Evolutionary conservation across 2,113 vertebrate genomes (phyloP).

Genomic region (Oxyruncus cristatus): DNA sequence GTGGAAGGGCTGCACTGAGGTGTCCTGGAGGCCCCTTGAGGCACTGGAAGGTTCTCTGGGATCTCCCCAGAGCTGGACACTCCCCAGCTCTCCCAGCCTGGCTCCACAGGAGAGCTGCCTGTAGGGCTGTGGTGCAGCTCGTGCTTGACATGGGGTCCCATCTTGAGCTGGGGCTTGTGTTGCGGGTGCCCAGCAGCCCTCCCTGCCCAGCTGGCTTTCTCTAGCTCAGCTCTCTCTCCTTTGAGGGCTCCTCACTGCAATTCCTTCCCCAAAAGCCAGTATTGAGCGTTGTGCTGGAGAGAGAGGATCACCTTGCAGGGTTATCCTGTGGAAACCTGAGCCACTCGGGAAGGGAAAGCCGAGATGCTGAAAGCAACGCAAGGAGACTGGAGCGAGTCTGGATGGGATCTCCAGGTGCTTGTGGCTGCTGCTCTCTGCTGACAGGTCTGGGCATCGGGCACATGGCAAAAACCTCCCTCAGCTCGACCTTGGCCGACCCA

Average conservation of each 20-base stretch:
- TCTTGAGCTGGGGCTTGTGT: neutral
- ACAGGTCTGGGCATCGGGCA: neutral
- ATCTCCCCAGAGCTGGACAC: neutral
- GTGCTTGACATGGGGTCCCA: neutral
- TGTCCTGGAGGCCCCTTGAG: neutral
- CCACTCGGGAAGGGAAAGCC: neutral
- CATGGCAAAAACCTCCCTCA: neutral
- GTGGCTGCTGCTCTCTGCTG: slow-evolving; percentile 62
- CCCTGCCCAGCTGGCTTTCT: neutral
- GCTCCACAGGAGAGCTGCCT: neutral
- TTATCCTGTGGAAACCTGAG: neutral
- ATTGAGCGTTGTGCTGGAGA: rapidly evolving
- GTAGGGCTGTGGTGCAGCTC: neutral
- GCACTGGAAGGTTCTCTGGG: neutral
- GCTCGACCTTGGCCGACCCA: neutral
- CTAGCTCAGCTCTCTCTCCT: neutral
- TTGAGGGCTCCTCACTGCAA: neutral
- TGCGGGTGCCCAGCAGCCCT: neutral
- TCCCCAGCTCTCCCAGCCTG: neutral
- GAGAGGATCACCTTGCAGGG: neutral
- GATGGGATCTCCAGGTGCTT: neutral
- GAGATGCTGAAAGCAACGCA: neutral
- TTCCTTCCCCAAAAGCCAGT: neutral
- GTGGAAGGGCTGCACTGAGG: neutral
- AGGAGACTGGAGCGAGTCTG: neutral